Evolutionary conservation across 2,888 invertebrate genomes (phyloP).

Genomic region (Neoitamus cyanurus): DNA sequence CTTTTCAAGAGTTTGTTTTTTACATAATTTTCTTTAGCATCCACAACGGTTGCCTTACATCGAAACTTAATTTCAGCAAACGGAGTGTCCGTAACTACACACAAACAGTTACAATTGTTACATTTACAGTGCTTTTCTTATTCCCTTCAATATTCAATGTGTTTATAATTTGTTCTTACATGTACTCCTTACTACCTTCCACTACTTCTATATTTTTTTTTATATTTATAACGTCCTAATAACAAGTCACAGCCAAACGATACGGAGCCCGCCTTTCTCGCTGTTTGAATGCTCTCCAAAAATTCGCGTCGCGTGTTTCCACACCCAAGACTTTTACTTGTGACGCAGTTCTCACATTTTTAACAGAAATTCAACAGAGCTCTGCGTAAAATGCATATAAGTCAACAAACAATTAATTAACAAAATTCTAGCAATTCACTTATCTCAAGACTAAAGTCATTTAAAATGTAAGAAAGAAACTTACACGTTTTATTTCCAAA

Average conservation of each 20-base stretch:
- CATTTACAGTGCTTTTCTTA: slow-evolving; percentile 32
- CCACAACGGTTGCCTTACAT: not conserved
- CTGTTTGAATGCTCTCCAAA: not conserved
- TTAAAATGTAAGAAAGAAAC: not conserved
- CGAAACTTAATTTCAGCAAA: not conserved
- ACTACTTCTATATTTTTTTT: slow-evolving; percentile 18
- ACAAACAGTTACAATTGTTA: not conserved
- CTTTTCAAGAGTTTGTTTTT: not conserved
- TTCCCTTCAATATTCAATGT: slow-evolving; percentile 16
- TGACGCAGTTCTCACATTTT: not conserved
- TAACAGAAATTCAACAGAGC: not conserved
- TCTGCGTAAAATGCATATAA: not conserved
- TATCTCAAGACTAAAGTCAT: not conserved
- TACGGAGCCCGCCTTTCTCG: slow-evolving; percentile 51
- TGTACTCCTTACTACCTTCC: slow-evolving; percentile 18
- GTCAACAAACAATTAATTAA: not conserved
- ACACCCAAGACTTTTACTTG: slow-evolving; percentile 37
- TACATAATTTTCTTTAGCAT: not conserved
- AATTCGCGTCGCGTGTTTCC: not conserved
- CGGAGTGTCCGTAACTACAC: not conserved
- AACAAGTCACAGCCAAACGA: slow-evolving; percentile 56
- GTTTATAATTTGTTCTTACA: slow-evolving; percentile 19
- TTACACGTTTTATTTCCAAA: not conserved
- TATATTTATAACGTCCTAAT: slow-evolving; percentile 51
- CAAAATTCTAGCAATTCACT: not conserved